These are phyloP conservation scores for Scelioninae gen. 1 DNA, from an alignment of 2,888 invertebrate species.

Conservation along the genomic window DNA sequence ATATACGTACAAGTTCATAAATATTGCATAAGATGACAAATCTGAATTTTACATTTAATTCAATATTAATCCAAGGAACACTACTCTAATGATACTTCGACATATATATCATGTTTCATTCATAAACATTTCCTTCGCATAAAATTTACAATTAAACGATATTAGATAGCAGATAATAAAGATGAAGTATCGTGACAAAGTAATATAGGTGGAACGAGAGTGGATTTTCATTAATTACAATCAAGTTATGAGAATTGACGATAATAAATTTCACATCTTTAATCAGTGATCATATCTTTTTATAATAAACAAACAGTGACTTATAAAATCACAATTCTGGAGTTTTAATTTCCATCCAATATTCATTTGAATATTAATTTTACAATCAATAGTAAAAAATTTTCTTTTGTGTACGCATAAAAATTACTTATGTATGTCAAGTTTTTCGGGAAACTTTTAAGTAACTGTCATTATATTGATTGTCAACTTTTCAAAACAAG, in stretches of 20 bases:
- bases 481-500: too few species aligned
- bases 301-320: background rate
- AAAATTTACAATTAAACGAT: background rate
- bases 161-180: constrained; percentile 9
- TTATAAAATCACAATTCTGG: too few species aligned
- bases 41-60: too few species aligned
- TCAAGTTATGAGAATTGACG: background rate
- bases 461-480: too few species aligned
- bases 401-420: too few species aligned
- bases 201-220: constrained; percentile 4
- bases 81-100: background rate
- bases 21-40: too few species aligned
- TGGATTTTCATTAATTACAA: constrained; percentile 4
- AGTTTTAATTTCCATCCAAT: too few species aligned
- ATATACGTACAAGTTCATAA: too few species aligned
- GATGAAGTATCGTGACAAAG: background rate
- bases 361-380: too few species aligned
- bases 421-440: too few species aligned
- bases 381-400: too few species aligned
- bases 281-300: background rate
- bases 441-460: too few species aligned
- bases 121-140: background rate
- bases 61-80: background rate
- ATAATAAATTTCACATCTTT: background rate
- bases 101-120: background rate